Evolutionary conservation across 2,888 invertebrate species (phyloP).

Genomic region (Cryptocheilus praepositus): DNA sequence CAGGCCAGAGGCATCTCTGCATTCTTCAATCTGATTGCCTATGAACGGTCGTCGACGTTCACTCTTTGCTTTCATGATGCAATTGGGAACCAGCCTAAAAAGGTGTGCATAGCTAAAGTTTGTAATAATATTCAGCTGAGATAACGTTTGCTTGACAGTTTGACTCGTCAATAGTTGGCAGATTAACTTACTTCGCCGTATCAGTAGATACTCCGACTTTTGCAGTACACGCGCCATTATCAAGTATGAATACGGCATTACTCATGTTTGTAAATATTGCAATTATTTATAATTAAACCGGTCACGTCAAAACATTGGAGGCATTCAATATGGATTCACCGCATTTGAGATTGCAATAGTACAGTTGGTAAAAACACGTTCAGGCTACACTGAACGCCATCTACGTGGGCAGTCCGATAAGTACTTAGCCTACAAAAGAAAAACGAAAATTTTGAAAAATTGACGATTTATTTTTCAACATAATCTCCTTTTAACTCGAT

Average conservation of each 20-base stretch:
- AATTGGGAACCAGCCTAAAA: slow-evolving; percentile 88
- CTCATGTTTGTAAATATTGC: slow-evolving; percentile 58
- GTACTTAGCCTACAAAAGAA: no score
- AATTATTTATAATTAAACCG: no score
- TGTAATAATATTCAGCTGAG: neutral
- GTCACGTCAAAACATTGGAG: no score
- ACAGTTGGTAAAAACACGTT: no score
- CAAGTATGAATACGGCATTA: slow-evolving; percentile 80
- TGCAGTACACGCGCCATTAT: slow-evolving; percentile 91
- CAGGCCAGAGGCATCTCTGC: slow-evolving; percentile 95
- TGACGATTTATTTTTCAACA: no score
- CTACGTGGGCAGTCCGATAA: no score
- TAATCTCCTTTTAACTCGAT: no score
- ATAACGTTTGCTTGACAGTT: neutral
- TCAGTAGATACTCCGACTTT: slow-evolving; percentile 88
- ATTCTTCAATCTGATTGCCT: slow-evolving; percentile 96
- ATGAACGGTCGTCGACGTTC: slow-evolving; percentile 95
- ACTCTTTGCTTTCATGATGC: slow-evolving; percentile 98
- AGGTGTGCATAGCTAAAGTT: slow-evolving; percentile 4
- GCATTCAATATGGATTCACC: no score
- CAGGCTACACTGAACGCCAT: no score
- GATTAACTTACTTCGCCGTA: slow-evolving; percentile 79
- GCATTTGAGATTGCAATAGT: no score
- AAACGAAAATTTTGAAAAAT: no score
- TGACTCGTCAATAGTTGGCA: neutral